Conservation (phyloP, 2,113 vertebrate species). For the Trematomus loennbergii region DNA sequence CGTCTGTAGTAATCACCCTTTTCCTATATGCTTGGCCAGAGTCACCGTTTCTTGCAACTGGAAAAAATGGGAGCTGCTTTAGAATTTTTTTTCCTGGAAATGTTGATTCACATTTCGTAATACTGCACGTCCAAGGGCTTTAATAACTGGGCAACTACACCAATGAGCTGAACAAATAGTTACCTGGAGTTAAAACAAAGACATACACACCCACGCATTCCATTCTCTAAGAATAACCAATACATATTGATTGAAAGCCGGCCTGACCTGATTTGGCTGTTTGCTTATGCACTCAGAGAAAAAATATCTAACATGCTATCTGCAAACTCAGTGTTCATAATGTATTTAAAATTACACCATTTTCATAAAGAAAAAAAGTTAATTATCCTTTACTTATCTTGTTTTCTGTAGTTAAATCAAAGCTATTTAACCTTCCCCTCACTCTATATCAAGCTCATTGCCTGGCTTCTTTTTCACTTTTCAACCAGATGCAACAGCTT, state of each 20-base stretch:
- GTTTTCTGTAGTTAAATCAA: conserved; percentile 27
- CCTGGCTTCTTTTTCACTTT: conserved; percentile 20
- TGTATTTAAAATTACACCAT: neutral
- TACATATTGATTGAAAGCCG: neutral
- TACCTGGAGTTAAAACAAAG: neutral
- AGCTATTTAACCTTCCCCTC: conserved; percentile 26
- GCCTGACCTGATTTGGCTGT: conserved; percentile 27
- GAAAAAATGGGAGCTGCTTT: too few relatives aligned
- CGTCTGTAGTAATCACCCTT: too few relatives aligned
- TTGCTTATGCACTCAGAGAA: conserved; percentile 1
- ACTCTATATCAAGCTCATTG: neutral
- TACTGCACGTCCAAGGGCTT: too few relatives aligned
- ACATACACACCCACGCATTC: neutral
- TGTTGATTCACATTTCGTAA: too few relatives aligned
- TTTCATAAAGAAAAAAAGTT: neutral
- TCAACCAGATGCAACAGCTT: conserved; percentile 33
- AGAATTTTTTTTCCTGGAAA: too few relatives aligned
- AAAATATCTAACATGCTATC: neutral
- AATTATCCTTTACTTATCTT: neutral
- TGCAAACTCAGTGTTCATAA: neutral
- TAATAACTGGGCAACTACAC: too few relatives aligned
- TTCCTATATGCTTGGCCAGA: too few relatives aligned
- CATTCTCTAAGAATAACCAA: neutral
- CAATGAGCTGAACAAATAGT: neutral
- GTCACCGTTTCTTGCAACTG: too few relatives aligned